These are phyloP conservation scores for Uropetala carovei DNA, from an alignment of 2,888 invertebrate genomes.

Conservation along the genomic window DNA sequence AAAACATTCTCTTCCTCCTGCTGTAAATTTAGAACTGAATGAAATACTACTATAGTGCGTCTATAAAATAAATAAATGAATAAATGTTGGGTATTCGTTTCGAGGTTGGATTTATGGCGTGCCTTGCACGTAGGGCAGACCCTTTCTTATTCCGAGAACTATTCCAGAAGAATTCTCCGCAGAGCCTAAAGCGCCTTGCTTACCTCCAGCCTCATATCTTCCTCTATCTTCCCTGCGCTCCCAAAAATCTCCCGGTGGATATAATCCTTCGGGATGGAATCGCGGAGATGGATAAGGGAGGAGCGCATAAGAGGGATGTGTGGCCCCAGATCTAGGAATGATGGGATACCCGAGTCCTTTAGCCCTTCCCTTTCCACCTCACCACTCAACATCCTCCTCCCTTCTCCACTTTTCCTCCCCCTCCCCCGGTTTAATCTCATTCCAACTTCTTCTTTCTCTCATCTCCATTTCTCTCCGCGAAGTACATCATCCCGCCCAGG, in stretches of 20 bases:
- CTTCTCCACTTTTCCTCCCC: neutral
- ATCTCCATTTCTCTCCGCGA: neutral
- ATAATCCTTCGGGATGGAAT: neutral
- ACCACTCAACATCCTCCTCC: neutral
- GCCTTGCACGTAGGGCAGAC: too few relatives aligned
- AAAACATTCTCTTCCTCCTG: too few relatives aligned
- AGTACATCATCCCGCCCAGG: conserved; percentile 4
- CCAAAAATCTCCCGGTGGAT: neutral
- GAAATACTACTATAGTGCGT: too few relatives aligned
- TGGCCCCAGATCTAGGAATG: neutral
- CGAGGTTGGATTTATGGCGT: too few relatives aligned
- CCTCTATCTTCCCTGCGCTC: neutral
- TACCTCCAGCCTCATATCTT: neutral
- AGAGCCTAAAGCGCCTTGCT: neutral
- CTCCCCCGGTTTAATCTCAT: neutral
- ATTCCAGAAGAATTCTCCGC: neutral
- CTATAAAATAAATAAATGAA: too few relatives aligned
- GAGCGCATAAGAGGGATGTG: neutral
- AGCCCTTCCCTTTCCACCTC: neutral
- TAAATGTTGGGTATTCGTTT: too few relatives aligned
- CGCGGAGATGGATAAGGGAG: neutral
- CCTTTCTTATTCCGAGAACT: neutral
- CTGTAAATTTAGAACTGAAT: too few relatives aligned
- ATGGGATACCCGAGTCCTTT: neutral
- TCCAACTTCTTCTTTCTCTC: neutral